Percentiles rank a stretch among this genome's conserved stretches.
Conservation (phyloP, 2,797 vertebrate species). For the Poecilia velifera region DNA sequence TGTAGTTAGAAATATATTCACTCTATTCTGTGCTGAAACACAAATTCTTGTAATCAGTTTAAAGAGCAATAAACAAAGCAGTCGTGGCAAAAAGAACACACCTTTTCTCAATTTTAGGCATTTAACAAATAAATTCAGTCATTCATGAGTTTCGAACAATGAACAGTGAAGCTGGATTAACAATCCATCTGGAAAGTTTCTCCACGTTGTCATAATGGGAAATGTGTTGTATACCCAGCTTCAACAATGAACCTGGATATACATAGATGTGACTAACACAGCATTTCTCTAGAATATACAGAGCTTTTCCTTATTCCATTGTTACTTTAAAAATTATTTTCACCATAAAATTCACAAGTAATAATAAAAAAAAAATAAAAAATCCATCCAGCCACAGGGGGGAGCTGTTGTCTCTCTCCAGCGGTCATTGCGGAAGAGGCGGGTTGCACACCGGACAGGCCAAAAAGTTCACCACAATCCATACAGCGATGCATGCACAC, state of each 20-base stretch:
- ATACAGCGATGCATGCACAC: no score
- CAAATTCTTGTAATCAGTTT: not conserved
- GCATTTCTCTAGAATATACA: not conserved
- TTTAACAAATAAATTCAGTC: not conserved
- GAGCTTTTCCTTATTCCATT: not conserved
- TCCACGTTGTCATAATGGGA: no score
- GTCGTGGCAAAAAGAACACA: not conserved
- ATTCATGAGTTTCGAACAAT: not conserved
- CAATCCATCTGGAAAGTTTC: no score
- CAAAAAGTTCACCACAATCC: no score
- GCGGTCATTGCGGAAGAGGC: no score
- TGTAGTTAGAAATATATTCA: not conserved
- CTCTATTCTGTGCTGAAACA: not conserved
- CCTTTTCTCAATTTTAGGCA: not conserved
- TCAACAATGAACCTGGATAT: no score
- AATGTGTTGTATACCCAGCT: no score
- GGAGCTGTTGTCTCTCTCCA: no score
- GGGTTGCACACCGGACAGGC: not conserved
- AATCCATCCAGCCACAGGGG: no score
- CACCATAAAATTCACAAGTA: not conserved
- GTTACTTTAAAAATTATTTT: not conserved
- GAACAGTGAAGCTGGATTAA: no score
- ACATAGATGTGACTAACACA: not conserved
- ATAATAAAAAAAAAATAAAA: not conserved
- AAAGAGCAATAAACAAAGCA: not conserved